Evolutionary conservation across 2,797 vertebrate species (phyloP), one percentile per base, ranked within the genome.

Genomic region (Chelon auratus): DNA sequence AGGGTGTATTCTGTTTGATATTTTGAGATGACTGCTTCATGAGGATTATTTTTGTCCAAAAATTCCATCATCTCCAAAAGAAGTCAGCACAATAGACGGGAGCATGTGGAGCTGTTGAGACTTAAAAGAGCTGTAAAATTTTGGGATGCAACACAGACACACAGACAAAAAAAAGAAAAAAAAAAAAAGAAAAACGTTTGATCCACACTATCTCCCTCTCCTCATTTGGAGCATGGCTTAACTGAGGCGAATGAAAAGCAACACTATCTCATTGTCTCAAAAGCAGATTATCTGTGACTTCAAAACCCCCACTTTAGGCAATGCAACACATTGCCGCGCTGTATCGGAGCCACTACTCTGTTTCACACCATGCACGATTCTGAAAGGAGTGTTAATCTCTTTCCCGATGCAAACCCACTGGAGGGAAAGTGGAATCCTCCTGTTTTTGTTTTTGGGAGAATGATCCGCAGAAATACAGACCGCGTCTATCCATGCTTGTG

Each of bases 201-300:
- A 90, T 90, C 80, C 68, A 33, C 79, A 64, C 68, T 86, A 81
- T 91, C 78, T 82, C 75, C 68, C 87, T 75, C 80, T 81, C 62
- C 74, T 87, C 83, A 80, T 87, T 89, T 83, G 63, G 68, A 75
- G 69, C 82, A 17, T 52, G 79, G 91, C 83, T 92, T 90, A 90
- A 78, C 88, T n/a, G 80, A 76, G 78, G 55, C 53, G 56, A 87
- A 84, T 87, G 88, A 92, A 92, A 92, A 85, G 85, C 88, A 88
- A 87, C 88, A 80, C 83, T 81, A 85, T 90, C 87, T 85, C 89
- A 90, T 92, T 92, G 90, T 93, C 89, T 91, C 83, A 70, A 92
- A 91, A 91, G 88, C 87, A 88, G 90, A 92, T 93, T 93, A 92
- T 91, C 87, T 88, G 80, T 89, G 88, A 91, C 85, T 89, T 89